phyloP scores from a whole-genome alignment of 2,888 invertebrate species.

The Pterostichus madidus region DNA sequence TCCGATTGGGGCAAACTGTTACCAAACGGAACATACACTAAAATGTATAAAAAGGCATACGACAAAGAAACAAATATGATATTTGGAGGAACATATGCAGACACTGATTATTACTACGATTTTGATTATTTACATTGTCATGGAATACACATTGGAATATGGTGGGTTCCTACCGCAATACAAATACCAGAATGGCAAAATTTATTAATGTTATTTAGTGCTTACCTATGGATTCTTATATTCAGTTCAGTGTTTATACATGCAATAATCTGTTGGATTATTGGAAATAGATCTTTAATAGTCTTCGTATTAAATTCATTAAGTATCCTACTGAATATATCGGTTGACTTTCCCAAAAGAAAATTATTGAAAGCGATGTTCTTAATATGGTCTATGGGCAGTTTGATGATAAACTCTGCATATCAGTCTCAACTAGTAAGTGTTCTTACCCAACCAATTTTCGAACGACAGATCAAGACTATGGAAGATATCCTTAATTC shows the following conservation, averaged over 20 bases:
- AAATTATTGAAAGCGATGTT: conserved; percentile 21
- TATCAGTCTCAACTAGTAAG: conserved; percentile 35
- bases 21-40: conserved; percentile 11
- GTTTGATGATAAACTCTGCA: conserved; percentile 24
- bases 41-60: conserved; percentile 20
- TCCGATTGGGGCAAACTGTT: conserved; percentile 4
- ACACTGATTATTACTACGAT: background rate
- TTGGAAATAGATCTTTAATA: background rate
- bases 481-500: conserved; percentile 1
- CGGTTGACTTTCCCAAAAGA: conserved; percentile 18
- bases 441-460: conserved; percentile 16
- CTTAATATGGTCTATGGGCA: conserved; percentile 19
- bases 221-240: conserved; percentile 18
- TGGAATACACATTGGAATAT: conserved; percentile 11
- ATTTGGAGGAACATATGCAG: conserved; percentile 27
- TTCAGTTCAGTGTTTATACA: background rate
- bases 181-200: conserved; percentile 39
- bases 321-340: conserved; percentile 7
- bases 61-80: conserved; percentile 19
- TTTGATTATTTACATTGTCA: conserved; percentile 39
- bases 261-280: conserved; percentile 33
- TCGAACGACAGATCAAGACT: conserved; percentile 24
- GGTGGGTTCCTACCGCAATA: conserved; percentile 24
- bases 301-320: conserved; percentile 21
- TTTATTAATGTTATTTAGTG: conserved; percentile 16